Base-by-base conservation (phyloP, 2,797 vertebrate genomes). In the Chromis chromis region DNA sequence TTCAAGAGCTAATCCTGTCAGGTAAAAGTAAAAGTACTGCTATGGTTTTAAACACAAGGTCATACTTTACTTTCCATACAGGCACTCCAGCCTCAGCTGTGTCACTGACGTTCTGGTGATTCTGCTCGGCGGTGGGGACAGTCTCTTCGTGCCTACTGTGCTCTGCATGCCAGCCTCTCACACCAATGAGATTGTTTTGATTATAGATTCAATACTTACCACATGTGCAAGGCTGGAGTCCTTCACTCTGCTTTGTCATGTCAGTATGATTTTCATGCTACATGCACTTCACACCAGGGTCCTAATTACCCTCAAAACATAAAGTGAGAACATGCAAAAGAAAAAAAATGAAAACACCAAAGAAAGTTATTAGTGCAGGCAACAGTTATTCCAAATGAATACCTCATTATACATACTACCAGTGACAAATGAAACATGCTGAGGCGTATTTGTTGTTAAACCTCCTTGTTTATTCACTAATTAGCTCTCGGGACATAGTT, bases 231-330 rank as follows among this genome's bases (percentile, higher is more conserved):
- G 54, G 24, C 16, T 36, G 42, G 65, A 14, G 25, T 55, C 21
- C 40, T 67, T 57, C 27, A 49, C 28, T 58, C 28, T 36, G 11
- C 65, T 48, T 50, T 68, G 25, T 68, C 21, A 49, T 31, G 25
- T 25, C 14, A 6, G 42, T 28, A 49, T 58, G 22, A 36, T 68
- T 58, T 67, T 13, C 55, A 57, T 57, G 40, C 55, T 55, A 31
- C 53, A 50, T 50, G 31, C 31, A 56, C 28, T 68, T 58, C 21
- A 48, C 65, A 49, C 42, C 13, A 40, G 28, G 54, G 49, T 36
- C 13, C 25, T 17, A 31, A 55, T 31, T 25, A 28, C 12, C 28
- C 17, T 19, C 6, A 17, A 28, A 55, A 55, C 53, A 19, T 16
- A 27, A 31, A 27, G 53, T 9, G 16, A 19, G 16, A 16, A 13